These are phyloP conservation scores for Takifugu rubripes DNA, from an alignment of 2,797 vertebrate species.

Conservation along the genomic window DNA sequence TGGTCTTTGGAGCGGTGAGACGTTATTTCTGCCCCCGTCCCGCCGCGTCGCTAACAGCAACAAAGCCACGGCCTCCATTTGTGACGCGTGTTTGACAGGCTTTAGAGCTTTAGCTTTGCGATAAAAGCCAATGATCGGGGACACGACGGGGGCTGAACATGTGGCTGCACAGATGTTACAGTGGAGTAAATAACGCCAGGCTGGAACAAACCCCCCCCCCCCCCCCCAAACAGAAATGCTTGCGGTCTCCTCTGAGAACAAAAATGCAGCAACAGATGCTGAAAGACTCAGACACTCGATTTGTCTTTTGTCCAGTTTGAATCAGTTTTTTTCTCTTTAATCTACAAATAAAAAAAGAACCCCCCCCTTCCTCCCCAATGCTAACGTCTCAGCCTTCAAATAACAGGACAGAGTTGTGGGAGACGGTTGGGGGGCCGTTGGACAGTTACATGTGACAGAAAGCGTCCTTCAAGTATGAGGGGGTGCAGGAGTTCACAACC, in stretches of 20 bases:
- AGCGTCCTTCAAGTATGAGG: slow-evolving; percentile 45
- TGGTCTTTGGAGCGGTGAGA: slow-evolving; percentile 3
- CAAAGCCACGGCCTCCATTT: neutral
- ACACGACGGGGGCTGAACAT: neutral
- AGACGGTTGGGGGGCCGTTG: slow-evolving; percentile 30
- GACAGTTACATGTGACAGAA: slow-evolving; percentile 26
- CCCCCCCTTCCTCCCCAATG: neutral
- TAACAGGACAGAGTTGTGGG: slow-evolving; percentile 10
- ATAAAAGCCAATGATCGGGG: slow-evolving; percentile 1
- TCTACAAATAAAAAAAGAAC: slow-evolving; percentile 6
- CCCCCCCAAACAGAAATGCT: slow-evolving; percentile 20
- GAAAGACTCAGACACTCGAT: slow-evolving; percentile 44
- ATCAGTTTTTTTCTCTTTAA: slow-evolving; percentile 30
- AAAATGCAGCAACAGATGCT: slow-evolving; percentile 51
- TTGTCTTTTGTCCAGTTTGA: slow-evolving; percentile 39
- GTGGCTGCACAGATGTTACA: slow-evolving; percentile 39
- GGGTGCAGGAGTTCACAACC: slow-evolving; percentile 52
- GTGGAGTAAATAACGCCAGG: slow-evolving; percentile 55
- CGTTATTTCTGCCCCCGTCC: slow-evolving; percentile 22
- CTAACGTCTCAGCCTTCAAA: slow-evolving; percentile 16
- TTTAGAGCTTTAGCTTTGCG: neutral
- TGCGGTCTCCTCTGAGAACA: slow-evolving; percentile 15
- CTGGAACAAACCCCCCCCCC: slow-evolving; percentile 33
- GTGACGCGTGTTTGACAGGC: too few relatives aligned
- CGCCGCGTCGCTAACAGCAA: slow-evolving; percentile 14